Evolutionary conservation across 2,113 vertebrate genomes (phyloP).

Genomic region (Hippocampus zosterae): DNA sequence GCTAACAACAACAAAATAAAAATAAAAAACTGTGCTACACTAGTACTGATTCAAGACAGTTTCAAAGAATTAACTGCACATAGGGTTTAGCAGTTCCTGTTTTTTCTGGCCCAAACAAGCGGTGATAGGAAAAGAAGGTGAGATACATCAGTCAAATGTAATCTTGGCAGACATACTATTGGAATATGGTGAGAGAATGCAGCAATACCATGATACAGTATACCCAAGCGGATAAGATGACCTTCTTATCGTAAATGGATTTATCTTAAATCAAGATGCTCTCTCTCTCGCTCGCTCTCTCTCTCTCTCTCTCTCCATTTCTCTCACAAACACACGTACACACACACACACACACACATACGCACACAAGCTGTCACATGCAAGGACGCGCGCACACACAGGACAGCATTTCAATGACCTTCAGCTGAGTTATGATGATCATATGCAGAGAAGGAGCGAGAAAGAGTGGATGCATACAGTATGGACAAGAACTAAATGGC

Average conservation of each 20-base stretch:
- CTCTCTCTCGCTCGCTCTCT: slow-evolving; percentile 11
- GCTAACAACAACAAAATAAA: too few species aligned
- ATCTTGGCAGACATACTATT: background rate
- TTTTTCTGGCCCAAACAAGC: background rate
- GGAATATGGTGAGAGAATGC: background rate
- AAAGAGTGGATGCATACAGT: background rate
- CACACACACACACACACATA: slow-evolving; percentile 9
- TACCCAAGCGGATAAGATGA: slow-evolving; percentile 18
- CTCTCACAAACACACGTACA: background rate
- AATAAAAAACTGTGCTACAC: too few species aligned
- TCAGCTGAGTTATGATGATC: slow-evolving; percentile 21
- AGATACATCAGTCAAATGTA: background rate
- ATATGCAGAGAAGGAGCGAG: slow-evolving; percentile 9
- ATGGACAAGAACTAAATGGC: slow-evolving; percentile 5
- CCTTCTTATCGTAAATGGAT: slow-evolving; percentile 25
- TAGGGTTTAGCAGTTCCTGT: too few species aligned
- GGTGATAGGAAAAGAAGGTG: background rate
- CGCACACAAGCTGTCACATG: background rate
- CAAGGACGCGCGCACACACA: background rate
- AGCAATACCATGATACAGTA: background rate
- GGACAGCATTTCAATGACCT: slow-evolving; percentile 32
- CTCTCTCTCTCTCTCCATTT: background rate
- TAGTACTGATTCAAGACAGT: too few species aligned
- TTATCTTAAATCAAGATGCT: slow-evolving; percentile 19
- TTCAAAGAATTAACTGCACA: too few species aligned